These are phyloP conservation scores for Oxyteleia sp. DNA, from an alignment of 2,888 invertebrate genomes.

Conservation along the genomic window DNA sequence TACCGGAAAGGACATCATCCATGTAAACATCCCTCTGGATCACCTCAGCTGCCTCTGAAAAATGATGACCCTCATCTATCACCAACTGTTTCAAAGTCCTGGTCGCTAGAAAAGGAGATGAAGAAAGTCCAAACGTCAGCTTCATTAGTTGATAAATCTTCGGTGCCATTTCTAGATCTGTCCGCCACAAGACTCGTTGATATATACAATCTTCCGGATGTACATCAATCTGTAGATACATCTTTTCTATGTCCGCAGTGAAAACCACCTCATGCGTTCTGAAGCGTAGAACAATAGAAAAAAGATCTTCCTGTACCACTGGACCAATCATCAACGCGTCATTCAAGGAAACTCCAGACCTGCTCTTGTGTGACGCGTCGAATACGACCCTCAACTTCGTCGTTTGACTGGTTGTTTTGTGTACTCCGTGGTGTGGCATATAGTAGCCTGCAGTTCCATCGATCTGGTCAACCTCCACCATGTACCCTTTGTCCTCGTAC, in stretches of 20 bases:
- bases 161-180: neutral
- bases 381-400: slow-evolving; percentile 17
- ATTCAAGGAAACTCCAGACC: neutral
- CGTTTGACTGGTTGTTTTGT: slow-evolving; percentile 1
- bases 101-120: slow-evolving; percentile 7
- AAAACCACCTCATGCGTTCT: slow-evolving; percentile 8
- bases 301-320: slow-evolving; percentile 10
- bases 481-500: slow-evolving; percentile 7
- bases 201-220: slow-evolving; percentile 15
- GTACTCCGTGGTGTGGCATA: slow-evolving; percentile 23
- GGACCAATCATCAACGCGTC: slow-evolving; percentile 23
- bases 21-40: slow-evolving; percentile 2
- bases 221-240: slow-evolving; percentile 11
- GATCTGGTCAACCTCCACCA: neutral
- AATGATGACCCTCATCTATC: neutral
- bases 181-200: slow-evolving; percentile 14
- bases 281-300: slow-evolving; percentile 3
- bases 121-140: slow-evolving; percentile 1
- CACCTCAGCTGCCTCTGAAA: slow-evolving; percentile 1
- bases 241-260: slow-evolving; percentile 2
- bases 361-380: slow-evolving; percentile 2
- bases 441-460: neutral
- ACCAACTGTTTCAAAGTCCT: slow-evolving; percentile 9
- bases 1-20: slow-evolving; percentile 15
- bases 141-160: slow-evolving; percentile 9